Evolutionary conservation across 1,140 invertebrate genomes (phyloP).

Genomic region (Sycobia sp.): DNA sequence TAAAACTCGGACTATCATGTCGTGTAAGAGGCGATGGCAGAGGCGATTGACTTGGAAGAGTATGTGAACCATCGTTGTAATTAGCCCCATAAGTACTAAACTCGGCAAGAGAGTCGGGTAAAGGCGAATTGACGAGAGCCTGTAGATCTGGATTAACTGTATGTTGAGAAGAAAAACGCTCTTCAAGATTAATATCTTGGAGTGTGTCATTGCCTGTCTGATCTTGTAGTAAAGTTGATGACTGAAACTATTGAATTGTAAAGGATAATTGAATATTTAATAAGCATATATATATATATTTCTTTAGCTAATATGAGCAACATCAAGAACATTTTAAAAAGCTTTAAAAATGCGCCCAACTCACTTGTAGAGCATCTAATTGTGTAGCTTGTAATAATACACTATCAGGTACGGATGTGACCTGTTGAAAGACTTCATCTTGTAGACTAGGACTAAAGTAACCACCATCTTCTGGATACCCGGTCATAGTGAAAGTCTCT

Average conservation of each 20-base stretch:
- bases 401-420: constrained; percentile 67
- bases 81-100: constrained; percentile 73
- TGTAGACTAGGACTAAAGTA: constrained; percentile 76
- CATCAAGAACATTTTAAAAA: not conserved
- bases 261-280: constrained; percentile 19
- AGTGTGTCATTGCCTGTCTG: constrained; percentile 67
- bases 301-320: not conserved
- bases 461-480: constrained; percentile 70
- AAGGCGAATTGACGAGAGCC: constrained; percentile 74
- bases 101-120: constrained; percentile 79
- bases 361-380: constrained; percentile 65
- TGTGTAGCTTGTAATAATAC: constrained; percentile 74
- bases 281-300: not conserved
- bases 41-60: constrained; percentile 63
- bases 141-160: constrained; percentile 75
- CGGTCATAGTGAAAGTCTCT: constrained; percentile 66
- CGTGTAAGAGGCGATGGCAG: constrained; percentile 71
- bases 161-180: constrained; percentile 65
- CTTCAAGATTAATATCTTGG: constrained; percentile 72
- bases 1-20: constrained; percentile 70
- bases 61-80: constrained; percentile 63
- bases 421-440: constrained; percentile 79
- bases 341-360: not conserved
- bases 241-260: constrained; percentile 61
- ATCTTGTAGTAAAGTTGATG: constrained; percentile 65